A percentile compares a stretch with the other conserved stretches of the same genome.
phyloP scores from a whole-genome alignment of 2,888 invertebrate genomes.

The Saturnia japonica region DNA sequence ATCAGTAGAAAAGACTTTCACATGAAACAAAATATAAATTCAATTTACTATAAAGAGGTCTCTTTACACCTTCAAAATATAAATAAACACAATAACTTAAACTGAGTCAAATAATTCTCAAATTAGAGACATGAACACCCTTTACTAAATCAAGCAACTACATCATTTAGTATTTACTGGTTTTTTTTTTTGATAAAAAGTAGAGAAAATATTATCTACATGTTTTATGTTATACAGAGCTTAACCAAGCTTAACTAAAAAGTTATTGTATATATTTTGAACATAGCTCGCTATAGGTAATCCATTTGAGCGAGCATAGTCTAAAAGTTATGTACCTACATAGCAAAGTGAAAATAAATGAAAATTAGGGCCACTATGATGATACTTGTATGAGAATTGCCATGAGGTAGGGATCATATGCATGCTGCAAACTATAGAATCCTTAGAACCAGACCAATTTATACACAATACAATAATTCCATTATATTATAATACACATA shows the following conservation, averaged over 20 bases:
- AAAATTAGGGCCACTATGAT: not conserved
- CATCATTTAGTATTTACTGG: not conserved
- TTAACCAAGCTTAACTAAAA: too few relatives aligned
- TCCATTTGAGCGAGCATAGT: not conserved
- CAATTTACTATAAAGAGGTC: conserved; percentile 1
- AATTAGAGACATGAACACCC: too few relatives aligned
- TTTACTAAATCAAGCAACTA: too few relatives aligned
- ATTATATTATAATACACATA: not conserved
- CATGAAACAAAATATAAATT: not conserved
- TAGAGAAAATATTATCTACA: not conserved
- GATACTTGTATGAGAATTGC: not conserved
- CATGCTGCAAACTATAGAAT: not conserved
- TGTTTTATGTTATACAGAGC: too few relatives aligned
- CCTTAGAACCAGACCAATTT: not conserved
- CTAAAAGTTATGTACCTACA: not conserved
- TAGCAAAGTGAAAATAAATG: not conserved
- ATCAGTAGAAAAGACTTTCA: not conserved
- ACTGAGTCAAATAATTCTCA: too few relatives aligned
- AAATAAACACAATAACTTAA: too few relatives aligned
- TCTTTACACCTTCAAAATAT: not conserved
- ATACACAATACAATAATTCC: not conserved
- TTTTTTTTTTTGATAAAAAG: not conserved
- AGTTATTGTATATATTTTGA: too few relatives aligned
- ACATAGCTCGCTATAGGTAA: not conserved
- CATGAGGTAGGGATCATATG: not conserved